These are phyloP conservation scores for Drosophila helvetica DNA, from an alignment of 2,888 invertebrate species.

Conservation along the genomic window DNA sequence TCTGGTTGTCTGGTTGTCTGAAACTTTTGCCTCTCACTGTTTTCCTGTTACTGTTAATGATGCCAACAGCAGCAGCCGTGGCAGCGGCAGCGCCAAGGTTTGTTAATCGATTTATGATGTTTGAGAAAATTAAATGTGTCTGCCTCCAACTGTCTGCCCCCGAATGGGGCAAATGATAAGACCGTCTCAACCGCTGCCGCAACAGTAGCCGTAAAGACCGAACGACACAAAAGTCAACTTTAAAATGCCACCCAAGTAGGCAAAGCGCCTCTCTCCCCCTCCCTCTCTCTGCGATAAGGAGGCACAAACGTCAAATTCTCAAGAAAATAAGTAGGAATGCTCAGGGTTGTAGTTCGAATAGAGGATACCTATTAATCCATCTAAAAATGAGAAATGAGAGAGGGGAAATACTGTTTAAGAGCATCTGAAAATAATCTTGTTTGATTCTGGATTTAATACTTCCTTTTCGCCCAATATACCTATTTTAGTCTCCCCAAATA, in stretches of 20 bases:
- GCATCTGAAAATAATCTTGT: too few relatives aligned
- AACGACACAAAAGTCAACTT: constrained; percentile 45
- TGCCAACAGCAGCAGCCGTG: constrained; percentile 28
- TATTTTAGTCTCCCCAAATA: neutral
- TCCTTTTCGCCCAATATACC: neutral
- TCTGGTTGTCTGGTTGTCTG: constrained; percentile 31
- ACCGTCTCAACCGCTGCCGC: neutral
- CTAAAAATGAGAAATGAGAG: neutral
- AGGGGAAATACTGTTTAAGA: too few relatives aligned
- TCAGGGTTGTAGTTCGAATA: neutral
- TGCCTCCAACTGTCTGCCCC: constrained; percentile 12
- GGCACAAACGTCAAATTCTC: constrained; percentile 17
- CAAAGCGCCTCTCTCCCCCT: constrained; percentile 6
- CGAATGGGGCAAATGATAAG: constrained; percentile 50
- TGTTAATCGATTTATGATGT: constrained; percentile 78
- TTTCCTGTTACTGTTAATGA: constrained; percentile 64
- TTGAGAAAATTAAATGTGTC: constrained; percentile 66
- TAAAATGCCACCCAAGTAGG: constrained; percentile 66
- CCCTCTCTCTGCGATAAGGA: constrained; percentile 45
- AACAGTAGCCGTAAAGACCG: constrained; percentile 58
- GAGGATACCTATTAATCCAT: neutral
- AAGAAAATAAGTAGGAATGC: neutral
- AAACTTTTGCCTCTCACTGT: constrained; percentile 59
- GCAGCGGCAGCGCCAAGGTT: constrained; percentile 40
- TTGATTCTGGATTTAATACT: too few relatives aligned